These are phyloP conservation scores for Tachina grossa DNA, from an alignment of 2,888 invertebrate species.

Conservation along the genomic window DNA sequence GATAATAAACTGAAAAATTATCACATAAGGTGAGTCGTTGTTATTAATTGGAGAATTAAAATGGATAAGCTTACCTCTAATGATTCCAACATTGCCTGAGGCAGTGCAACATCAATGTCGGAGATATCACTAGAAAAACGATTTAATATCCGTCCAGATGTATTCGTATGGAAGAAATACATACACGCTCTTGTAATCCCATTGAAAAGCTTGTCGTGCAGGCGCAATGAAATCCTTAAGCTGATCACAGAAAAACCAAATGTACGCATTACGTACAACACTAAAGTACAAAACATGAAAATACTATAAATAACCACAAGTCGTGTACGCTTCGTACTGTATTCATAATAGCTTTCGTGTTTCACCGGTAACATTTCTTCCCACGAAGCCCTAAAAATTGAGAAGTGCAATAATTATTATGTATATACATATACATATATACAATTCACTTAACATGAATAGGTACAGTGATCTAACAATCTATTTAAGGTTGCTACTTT, in stretches of 20 bases:
- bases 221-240: slow-evolving; percentile 87
- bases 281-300: slow-evolving; percentile 77
- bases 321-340: slow-evolving; percentile 73
- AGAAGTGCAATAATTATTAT: not conserved
- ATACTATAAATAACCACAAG: slow-evolving; percentile 78
- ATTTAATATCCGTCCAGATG: slow-evolving; percentile 87
- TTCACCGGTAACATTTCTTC: slow-evolving; percentile 78
- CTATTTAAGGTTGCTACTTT: no score
- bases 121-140: slow-evolving; percentile 90
- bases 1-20: slow-evolving; percentile 77
- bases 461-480: no score
- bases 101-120: slow-evolving; percentile 85
- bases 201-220: slow-evolving; percentile 92
- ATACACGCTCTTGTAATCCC: slow-evolving; percentile 88
- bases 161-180: slow-evolving; percentile 90
- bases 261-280: slow-evolving; percentile 85
- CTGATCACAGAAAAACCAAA: slow-evolving; percentile 89
- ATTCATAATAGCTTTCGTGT: slow-evolving; percentile 72
- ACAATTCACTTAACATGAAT: no score
- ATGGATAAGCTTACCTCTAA: slow-evolving; percentile 83
- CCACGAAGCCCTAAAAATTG: slow-evolving; percentile 80
- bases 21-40: not conserved
- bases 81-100: slow-evolving; percentile 85
- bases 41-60: not conserved
- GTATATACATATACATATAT: no score